Evolutionary conservation across 2,888 invertebrate genomes (phyloP).

Genomic region (Clusia tigrina): DNA sequence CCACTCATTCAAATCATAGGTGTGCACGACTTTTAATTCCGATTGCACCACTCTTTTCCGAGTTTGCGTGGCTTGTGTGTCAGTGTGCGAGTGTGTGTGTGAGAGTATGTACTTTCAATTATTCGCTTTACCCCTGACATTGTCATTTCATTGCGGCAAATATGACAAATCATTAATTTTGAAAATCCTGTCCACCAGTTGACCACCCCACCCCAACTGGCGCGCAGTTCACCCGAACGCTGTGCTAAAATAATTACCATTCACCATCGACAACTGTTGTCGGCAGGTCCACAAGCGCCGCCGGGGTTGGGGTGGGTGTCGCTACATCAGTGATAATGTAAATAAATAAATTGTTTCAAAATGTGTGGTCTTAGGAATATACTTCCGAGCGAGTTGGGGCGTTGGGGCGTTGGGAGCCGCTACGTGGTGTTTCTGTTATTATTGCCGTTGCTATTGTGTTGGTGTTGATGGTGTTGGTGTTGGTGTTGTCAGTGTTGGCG

Average conservation of each 20-base stretch:
- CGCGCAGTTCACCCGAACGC: too few species aligned
- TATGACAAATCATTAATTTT: not conserved
- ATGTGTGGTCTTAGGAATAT: not conserved
- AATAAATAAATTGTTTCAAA: not conserved
- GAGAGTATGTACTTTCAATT: too few species aligned
- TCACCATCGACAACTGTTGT: not conserved
- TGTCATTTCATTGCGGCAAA: too few species aligned
- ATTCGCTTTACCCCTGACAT: too few species aligned
- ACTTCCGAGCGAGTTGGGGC: not conserved
- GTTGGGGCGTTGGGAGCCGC: slow-evolving; percentile 1
- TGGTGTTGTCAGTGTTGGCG: slow-evolving; percentile 36
- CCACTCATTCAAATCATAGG: too few species aligned
- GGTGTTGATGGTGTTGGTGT: slow-evolving; percentile 55
- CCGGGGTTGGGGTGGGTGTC: too few species aligned
- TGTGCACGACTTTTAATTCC: too few species aligned
- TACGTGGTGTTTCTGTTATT: not conserved
- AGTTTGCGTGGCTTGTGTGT: too few species aligned
- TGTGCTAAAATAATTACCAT: not conserved
- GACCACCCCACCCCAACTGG: not conserved
- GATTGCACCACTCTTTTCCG: too few species aligned
- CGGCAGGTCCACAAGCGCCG: not conserved
- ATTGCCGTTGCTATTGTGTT: slow-evolving; percentile 26
- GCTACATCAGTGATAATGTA: too few species aligned
- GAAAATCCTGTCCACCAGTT: not conserved
- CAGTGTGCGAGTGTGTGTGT: too few species aligned